Evolutionary conservation across 2,888 invertebrate genomes (phyloP).

Genomic region (Tachina fera): DNA sequence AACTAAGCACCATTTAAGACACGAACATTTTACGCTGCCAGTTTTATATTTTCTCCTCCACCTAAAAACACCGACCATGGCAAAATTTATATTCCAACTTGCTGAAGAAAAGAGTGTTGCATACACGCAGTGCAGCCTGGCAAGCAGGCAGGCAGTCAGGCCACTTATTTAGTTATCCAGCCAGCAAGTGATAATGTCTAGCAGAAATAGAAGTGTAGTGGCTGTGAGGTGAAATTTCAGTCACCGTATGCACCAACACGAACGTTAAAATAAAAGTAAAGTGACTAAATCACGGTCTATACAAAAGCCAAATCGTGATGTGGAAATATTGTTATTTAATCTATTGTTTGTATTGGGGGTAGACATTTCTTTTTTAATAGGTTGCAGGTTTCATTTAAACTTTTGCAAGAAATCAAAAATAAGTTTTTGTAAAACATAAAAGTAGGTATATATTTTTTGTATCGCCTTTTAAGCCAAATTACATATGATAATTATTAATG

Average conservation of each 20-base stretch:
- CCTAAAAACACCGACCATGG: constrained; percentile 1
- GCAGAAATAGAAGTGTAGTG: constrained; percentile 38
- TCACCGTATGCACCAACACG: constrained; percentile 65
- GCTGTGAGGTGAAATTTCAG: constrained; percentile 68
- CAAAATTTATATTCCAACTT: constrained; percentile 13
- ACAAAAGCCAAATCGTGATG: constrained; percentile 67
- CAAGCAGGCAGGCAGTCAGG: neutral
- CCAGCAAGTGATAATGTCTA: constrained; percentile 39
- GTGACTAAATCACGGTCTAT: constrained; percentile 65
- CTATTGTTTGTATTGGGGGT: constrained; percentile 24
- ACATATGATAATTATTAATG: too few relatives aligned
- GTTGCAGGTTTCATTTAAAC: too few relatives aligned
- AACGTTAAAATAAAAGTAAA: constrained; percentile 65
- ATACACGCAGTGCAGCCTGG: constrained; percentile 20
- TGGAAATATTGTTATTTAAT: constrained; percentile 47
- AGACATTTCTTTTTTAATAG: neutral
- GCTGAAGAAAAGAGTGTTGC: constrained; percentile 45
- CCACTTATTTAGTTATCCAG: constrained; percentile 22
- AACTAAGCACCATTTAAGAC: constrained; percentile 52
- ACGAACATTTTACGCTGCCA: constrained; percentile 63
- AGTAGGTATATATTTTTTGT: too few relatives aligned
- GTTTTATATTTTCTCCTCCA: constrained; percentile 48
- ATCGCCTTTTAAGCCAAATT: too few relatives aligned
- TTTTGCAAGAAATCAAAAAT: too few relatives aligned
- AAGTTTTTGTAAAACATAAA: too few relatives aligned